Evolutionary conservation across 2,113 vertebrate genomes (phyloP), one percentile per base, ranked within the genome.

Genomic region (Antechinus stuartii): DNA sequence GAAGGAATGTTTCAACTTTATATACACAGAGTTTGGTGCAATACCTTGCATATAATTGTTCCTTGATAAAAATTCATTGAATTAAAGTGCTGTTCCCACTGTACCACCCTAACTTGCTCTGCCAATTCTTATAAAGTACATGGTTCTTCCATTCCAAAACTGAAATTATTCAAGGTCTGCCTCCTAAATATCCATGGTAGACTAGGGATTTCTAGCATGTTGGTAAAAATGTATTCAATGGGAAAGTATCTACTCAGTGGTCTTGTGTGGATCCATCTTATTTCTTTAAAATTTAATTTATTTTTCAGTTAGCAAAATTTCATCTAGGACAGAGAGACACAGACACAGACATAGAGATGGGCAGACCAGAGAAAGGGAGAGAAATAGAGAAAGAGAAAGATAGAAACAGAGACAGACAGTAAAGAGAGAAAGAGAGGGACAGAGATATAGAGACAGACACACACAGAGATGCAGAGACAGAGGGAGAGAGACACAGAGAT

Each of bases 81-180:
- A 84, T 84, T 84, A 19, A 42, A 22, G 1, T 0, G 30, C 27
- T 56, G 47, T n/a, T 54, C 22, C 76, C 53, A n/a, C 90, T 26
- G 6, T 8, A 53, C 0, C 14, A 49, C 16, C 10, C 9, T 46
- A 9, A 4, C 46, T 53, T 16, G 50, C 12, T 35, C 23, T 2
- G 0, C 19, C 96, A 96, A 95, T 93, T 97, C 84, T 95, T 95
- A 90, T 91, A 97, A 91, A 96, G 96, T 97, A 95, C 93, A 90
- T 93, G 52, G 91, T 92, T 96, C 95, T 96, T 96, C 95, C 97
- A 97, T 95, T 93, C 95, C 95, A 97, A 96, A 96, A 95, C 96
- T 95, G 57, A 92, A 97, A 92, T 92, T 97, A 54, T 91, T 54
- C 92, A 96, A 95, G 90, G 42, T 35, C 95, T 56, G 91, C 53